Percentiles rank a stretch among this genome's conserved stretches.
These are phyloP conservation scores for Operophtera brumata DNA, from an alignment of 2,888 invertebrate genomes.

Conservation along the genomic window DNA sequence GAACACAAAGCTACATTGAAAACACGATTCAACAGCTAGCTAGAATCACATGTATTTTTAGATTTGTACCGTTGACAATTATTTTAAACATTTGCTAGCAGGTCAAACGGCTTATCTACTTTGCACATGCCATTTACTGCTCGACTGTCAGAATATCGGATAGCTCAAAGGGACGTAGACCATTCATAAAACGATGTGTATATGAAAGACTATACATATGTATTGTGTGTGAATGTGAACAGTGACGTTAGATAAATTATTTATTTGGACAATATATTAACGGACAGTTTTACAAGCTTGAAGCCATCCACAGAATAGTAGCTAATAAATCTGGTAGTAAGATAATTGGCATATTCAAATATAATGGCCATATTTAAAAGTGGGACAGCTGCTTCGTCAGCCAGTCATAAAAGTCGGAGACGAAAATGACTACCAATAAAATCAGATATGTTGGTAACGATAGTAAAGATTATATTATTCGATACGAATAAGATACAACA, in stretches of 20 bases:
- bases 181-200: too few species aligned
- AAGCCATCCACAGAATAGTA: background rate
- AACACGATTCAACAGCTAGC: conserved; percentile 46
- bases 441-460: background rate
- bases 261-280: background rate
- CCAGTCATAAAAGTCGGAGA: conserved; percentile 10
- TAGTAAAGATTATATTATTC: background rate
- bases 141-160: conserved; percentile 13
- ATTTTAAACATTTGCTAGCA: conserved; percentile 33
- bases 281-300: background rate
- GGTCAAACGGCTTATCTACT: conserved; percentile 17
- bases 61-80: conserved; percentile 47
- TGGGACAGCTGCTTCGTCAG: conserved; percentile 8
- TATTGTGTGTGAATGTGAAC: background rate
- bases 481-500: background rate
- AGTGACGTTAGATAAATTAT: background rate
- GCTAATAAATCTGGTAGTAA: conserved; percentile 5
- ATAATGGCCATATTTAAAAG: conserved; percentile 2
- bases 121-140: conserved; percentile 14
- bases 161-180: background rate
- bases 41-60: conserved; percentile 57
- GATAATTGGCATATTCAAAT: conserved; percentile 13
- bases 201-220: background rate
- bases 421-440: conserved; percentile 2
- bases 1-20: conserved; percentile 15